Base-by-base conservation (phyloP, 2,113 vertebrate genomes). In the Melanocharis versteri region DNA sequence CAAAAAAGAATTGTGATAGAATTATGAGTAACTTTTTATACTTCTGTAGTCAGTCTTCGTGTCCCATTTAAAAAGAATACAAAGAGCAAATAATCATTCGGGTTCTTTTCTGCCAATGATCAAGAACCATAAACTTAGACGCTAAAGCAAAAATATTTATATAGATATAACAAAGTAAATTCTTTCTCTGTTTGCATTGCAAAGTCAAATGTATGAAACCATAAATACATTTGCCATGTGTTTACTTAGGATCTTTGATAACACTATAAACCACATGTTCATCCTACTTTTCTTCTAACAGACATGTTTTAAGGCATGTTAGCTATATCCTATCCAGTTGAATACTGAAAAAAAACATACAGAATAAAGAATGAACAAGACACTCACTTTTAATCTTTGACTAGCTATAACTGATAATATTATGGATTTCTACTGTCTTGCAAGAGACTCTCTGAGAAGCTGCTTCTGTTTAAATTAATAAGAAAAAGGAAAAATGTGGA, bases 271-370 rank as follows among this genome's bases (percentile, higher is more conserved):
- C 13, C n/a, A 64, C 3, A 13, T 44, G 4, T 51, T 85, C 7
- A 50, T 72, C 1, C 7, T n/a, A 1, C 4, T 12, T 40, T 35
- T n/a, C 60, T 72, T 56, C 58, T 39, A 30, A 28, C 2, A 9
- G 2, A 15, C 1, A 2, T 18, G 0, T 44, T 79, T 80, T 57
- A 42, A 48, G 5, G 2, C 1, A 18, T 26, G 6, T 23, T 83
- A 56, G 0, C 9, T 66, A 31, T 10, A 20, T 37, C 13, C 2
- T 35, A 19, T 53, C 53, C 42, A 40, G 1, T 4, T 54, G 5
- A 19, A 50, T 40, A 60, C 16, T 15, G 14, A 42, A 17, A 37
- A n/a, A 65, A 58, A 30, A 44, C 5, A 26, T 37, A 15, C 2
- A 44, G 30, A 27, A 19, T 35, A 73, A 66, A 68, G 2, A 53